Base-by-base conservation (phyloP, 2,113 vertebrate species). In the Myxocyprinus asiaticus region DNA sequence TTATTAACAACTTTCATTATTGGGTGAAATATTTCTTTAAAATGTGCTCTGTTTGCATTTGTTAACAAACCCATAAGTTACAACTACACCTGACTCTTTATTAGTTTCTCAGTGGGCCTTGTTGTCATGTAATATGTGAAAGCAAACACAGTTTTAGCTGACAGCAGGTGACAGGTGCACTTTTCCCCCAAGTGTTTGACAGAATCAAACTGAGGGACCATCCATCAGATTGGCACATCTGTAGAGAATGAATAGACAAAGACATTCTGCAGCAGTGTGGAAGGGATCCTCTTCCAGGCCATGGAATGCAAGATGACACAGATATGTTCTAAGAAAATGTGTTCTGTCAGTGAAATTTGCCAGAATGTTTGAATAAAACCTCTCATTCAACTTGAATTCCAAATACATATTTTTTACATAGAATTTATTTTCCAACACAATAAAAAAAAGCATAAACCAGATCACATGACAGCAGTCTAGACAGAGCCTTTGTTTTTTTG, bases 131-230 rank as follows among this genome's bases (percentile, higher is more conserved):
- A 53, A 5, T 63, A 47, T 33, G 7, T 10, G 78, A 73, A 66
- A 22, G 45, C 42, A 66, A 72, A 58, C 51, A 64, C 10, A 48
- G 43, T 53, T 72, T 79, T 8, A 33, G 10, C 68, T 67, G 78
- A 74, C 64, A 80, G 53, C 61, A 17, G 43, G 45, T 66, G 55
- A 75, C 63, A 61, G 65, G 53, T 79, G 66, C 48, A 47, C 76
- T 73, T 70, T 67, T 75, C 14, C 68, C n/a, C 48, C 48, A 45
- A 66, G 42, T 50, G 44, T 64, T 51, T 66, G 68, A 82, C 63
- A 74, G 33, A 68, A 42, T 45, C 63, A 50, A 15, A 75, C 45
- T 10, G 45, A 33, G 73, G 65, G 64, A 63, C 12, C 64, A 56
- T 63, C 56, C 50, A 48, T 58, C 56, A 48, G 14, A 82, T 47